Evolutionary conservation across 2,888 invertebrate genomes (phyloP).

Genomic region (Nymphalis polychloros): DNA sequence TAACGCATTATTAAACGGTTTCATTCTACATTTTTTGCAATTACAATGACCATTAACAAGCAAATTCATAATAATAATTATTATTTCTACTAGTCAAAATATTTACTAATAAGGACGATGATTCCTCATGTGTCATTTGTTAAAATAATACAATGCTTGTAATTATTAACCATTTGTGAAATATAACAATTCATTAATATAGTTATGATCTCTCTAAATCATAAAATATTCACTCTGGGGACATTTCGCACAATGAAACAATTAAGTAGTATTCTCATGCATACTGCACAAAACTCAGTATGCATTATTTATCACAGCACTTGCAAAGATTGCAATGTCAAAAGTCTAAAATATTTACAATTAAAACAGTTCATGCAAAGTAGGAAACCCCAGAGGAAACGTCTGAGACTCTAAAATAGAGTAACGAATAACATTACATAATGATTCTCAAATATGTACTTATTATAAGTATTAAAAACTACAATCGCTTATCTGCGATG

Average conservation of each 20-base stretch:
- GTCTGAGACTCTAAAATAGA: slow-evolving; percentile 53
- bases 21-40: slow-evolving; percentile 46
- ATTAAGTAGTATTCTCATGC: slow-evolving; percentile 51
- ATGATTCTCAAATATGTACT: slow-evolving; percentile 37
- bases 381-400: slow-evolving; percentile 56
- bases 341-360: slow-evolving; percentile 61
- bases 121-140: slow-evolving; percentile 23
- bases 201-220: slow-evolving; percentile 46
- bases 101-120: slow-evolving; percentile 30
- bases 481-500: slow-evolving; percentile 63
- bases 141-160: slow-evolving; percentile 29
- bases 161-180: slow-evolving; percentile 33
- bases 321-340: slow-evolving; percentile 69
- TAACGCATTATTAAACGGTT: slow-evolving; percentile 38
- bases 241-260: slow-evolving; percentile 48
- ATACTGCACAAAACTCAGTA: slow-evolving; percentile 55
- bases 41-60: slow-evolving; percentile 59
- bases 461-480: slow-evolving; percentile 32
- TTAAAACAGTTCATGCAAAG: slow-evolving; percentile 48
- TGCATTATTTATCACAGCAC: slow-evolving; percentile 74
- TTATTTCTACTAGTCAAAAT: slow-evolving; percentile 35
- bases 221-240: slow-evolving; percentile 57
- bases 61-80: slow-evolving; percentile 43
- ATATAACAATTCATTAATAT: slow-evolving; percentile 48
- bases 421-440: slow-evolving; percentile 45